Evolutionary conservation across 2,113 vertebrate genomes (phyloP).

Genomic region (Sinocyclocheilus maitianheensis): DNA sequence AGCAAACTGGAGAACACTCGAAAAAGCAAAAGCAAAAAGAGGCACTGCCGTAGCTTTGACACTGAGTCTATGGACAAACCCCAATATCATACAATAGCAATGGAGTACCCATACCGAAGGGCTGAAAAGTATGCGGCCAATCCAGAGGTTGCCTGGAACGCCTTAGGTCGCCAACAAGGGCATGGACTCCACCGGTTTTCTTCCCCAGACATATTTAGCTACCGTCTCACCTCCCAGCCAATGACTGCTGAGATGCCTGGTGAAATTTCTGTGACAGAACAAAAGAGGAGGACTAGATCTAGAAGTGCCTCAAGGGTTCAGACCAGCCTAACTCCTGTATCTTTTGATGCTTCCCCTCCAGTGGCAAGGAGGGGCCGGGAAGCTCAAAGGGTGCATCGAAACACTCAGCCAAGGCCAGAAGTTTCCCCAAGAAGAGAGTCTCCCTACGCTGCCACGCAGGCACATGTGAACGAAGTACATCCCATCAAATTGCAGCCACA

Average conservation of each 20-base stretch:
- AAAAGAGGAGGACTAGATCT: conserved; percentile 85
- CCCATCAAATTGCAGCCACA: conserved; percentile 94
- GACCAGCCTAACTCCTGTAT: conserved; percentile 78
- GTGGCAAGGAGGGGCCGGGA: conserved; percentile 82
- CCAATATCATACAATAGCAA: conserved; percentile 67
- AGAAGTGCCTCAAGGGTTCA: conserved; percentile 88
- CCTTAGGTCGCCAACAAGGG: conserved; percentile 75
- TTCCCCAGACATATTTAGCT: conserved; percentile 73
- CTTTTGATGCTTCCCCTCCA: conserved; percentile 75
- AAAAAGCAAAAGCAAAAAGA: conserved; percentile 85
- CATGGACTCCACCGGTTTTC: conserved; percentile 71
- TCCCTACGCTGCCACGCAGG: conserved; percentile 74
- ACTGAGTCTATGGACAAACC: conserved; percentile 82
- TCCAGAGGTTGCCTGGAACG: conserved; percentile 75
- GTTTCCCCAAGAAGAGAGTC: conserved; percentile 81
- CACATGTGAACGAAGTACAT: conserved; percentile 86
- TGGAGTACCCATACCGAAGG: conserved; percentile 79
- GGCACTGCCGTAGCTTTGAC: conserved; percentile 90
- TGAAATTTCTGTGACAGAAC: conserved; percentile 71
- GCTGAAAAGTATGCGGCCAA: conserved; percentile 70
- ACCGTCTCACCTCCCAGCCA: conserved; percentile 69
- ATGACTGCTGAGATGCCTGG: conserved; percentile 66
- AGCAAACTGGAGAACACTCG: conserved; percentile 76
- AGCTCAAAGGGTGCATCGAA: conserved; percentile 72
- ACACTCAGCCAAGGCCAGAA: conserved; percentile 75